Evolutionary conservation across 2,797 vertebrate species (phyloP), one percentile per base, ranked within the genome.

Genomic region (Eurystomus glaucurus): DNA sequence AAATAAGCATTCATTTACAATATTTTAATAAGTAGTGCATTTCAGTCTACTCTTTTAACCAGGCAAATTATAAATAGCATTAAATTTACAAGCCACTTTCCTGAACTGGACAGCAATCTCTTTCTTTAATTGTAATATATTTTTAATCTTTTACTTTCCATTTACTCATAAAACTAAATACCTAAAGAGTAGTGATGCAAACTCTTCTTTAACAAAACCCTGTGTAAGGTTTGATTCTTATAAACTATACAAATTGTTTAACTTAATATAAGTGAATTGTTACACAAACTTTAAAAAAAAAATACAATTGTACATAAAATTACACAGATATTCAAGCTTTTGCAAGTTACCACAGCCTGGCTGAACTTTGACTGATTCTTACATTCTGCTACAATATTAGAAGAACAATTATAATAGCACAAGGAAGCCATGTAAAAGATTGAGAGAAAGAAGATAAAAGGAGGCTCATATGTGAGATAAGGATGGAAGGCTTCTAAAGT

Each of bases 401-500:
- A 51, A 92, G 97, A 98, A 98, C 88, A 97, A 97, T 97, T 97
- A 88, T 77, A 97, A 95, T 41, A 96, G 94, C 86, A 97, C 62
- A 97, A 97, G 93, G 97, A 97, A 98, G 72, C 48, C 88, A 94
- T 78, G 90, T 90, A 95, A 97, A 98, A 96, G 83, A 87, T 83
- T 35, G 90, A 96, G 93, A 93, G 91, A 89, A 95, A 87, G 68
- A 97, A 97, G 96, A 98, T 98, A 97, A 98, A 98, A 98, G 95
- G 58, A 93, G 29, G 11, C 3, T 60, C 88, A 90, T 91, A 70
- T 90, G 95, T 97, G 97, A 97, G 95, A 96, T 93, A 97, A 97
- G 93, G 93, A 97, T 83, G 84, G 96, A 97, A 98, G 76, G 78
- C 58, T 66, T 97, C 97, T 98, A 97, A 97, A 90, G 75, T 96